A percentile compares a stretch with the other conserved stretches of the same genome.
These are phyloP conservation scores for Phymatocera aterrima DNA, from an alignment of 2,888 invertebrate species.

Conservation along the genomic window DNA sequence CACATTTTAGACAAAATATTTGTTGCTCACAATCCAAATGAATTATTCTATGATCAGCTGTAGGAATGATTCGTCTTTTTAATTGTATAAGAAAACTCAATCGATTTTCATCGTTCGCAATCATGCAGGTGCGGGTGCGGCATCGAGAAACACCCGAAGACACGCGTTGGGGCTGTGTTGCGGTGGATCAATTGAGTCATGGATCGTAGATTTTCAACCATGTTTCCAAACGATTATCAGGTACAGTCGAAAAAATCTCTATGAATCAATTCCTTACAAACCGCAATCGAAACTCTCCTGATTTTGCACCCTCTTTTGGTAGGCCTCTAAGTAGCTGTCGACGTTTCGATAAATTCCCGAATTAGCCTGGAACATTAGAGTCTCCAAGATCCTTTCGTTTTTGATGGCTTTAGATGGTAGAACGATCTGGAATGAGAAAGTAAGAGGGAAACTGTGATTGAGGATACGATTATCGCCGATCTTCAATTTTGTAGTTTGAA, in stretches of 20 bases:
- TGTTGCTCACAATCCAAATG: background rate
- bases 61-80: background rate
- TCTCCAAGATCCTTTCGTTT: slow-evolving; percentile 93
- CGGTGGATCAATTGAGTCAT: no score
- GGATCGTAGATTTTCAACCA: no score
- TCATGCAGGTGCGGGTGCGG: background rate
- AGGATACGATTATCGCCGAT: background rate
- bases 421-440: slow-evolving; percentile 80
- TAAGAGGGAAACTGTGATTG: background rate
- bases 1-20: background rate
- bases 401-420: slow-evolving; percentile 94
- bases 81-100: background rate
- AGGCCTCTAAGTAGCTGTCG: slow-evolving; percentile 91
- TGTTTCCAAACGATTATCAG: no score
- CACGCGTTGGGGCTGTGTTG: slow-evolving; percentile 12
- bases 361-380: slow-evolving; percentile 95
- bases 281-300: slow-evolving; percentile 92
- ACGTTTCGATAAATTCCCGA: slow-evolving; percentile 95
- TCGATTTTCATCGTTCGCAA: background rate
- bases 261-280: slow-evolving; percentile 78
- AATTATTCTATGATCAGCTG: background rate
- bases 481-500: background rate
- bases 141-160: background rate
- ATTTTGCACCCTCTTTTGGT: slow-evolving; percentile 90
- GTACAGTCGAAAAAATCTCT: no score